phyloP scores from a whole-genome alignment of 2,797 vertebrate species.

The Morus bassanus region DNA sequence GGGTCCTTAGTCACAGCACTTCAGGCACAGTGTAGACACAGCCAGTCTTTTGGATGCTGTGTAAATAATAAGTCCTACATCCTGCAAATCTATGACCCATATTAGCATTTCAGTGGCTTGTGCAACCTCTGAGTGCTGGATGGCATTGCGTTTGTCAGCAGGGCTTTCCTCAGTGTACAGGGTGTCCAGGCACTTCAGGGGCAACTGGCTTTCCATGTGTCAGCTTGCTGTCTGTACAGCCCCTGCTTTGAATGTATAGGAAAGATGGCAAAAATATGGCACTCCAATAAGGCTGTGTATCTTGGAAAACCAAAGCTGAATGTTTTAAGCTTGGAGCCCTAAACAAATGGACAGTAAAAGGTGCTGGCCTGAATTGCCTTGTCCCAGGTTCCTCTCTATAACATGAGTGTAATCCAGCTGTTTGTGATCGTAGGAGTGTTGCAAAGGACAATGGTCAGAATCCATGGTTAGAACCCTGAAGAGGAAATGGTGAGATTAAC shows the following conservation, averaged over 20 bases:
- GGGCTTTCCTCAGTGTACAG: background rate
- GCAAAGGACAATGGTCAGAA: background rate
- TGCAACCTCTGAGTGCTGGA: background rate
- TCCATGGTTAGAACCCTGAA: background rate
- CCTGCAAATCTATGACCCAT: background rate
- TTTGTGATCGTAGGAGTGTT: background rate
- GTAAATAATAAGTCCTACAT: background rate
- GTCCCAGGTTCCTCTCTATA: background rate
- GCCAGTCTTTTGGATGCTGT: background rate
- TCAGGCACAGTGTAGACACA: background rate
- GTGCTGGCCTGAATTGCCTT: background rate
- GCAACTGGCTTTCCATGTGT: rapidly evolving
- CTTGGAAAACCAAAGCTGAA: background rate
- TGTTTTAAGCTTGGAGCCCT: background rate
- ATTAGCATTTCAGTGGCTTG: background rate
- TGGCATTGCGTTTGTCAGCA: background rate
- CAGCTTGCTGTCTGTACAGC: background rate
- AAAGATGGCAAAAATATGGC: background rate
- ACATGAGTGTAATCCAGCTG: background rate
- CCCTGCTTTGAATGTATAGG: background rate
- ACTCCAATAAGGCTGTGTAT: background rate
- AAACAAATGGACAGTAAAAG: background rate
- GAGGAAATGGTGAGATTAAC: background rate
- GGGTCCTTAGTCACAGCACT: rapidly evolving
- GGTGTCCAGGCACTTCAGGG: background rate